phyloP scores from a whole-genome alignment of 2,888 invertebrate species.

The Carabus problematicus region DNA sequence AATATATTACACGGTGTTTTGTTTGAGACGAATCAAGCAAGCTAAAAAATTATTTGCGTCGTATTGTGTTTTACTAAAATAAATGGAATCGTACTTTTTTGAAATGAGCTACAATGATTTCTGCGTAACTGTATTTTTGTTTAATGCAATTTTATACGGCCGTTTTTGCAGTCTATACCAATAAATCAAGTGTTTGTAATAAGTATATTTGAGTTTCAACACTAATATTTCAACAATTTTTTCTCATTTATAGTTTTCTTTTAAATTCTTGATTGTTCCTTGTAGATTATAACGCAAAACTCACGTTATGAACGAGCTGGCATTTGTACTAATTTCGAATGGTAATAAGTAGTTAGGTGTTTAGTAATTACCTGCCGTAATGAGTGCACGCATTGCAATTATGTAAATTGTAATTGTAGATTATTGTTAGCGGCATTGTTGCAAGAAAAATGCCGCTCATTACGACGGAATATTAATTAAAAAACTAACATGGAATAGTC shows the following conservation, averaged over 20 bases:
- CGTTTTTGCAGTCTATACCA: slow-evolving; percentile 27
- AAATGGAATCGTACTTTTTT: slow-evolving; percentile 37
- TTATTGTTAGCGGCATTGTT: slow-evolving; percentile 30
- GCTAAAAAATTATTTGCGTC: no score
- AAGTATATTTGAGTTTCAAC: background rate
- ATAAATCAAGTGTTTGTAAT: background rate
- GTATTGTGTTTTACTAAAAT: slow-evolving; percentile 12
- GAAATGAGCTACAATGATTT: slow-evolving; percentile 23
- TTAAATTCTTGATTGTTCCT: background rate
- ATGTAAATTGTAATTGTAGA: slow-evolving; percentile 30
- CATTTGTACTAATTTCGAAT: slow-evolving; percentile 9
- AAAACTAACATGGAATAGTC: no score
- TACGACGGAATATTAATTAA: no score
- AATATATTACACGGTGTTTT: background rate
- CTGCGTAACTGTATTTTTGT: slow-evolving; percentile 34
- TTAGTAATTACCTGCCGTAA: slow-evolving; percentile 25
- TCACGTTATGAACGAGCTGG: slow-evolving; percentile 15
- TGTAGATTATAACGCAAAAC: background rate
- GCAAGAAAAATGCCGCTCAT: background rate
- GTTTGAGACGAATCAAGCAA: background rate
- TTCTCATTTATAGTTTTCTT: slow-evolving; percentile 3
- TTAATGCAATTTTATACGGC: slow-evolving; percentile 37
- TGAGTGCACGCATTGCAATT: slow-evolving; percentile 20
- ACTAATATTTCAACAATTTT: no score
- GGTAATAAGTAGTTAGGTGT: slow-evolving; percentile 26